These are phyloP conservation scores for Polymixis lichenea DNA, from an alignment of 2,888 invertebrate genomes.

Conservation along the genomic window DNA sequence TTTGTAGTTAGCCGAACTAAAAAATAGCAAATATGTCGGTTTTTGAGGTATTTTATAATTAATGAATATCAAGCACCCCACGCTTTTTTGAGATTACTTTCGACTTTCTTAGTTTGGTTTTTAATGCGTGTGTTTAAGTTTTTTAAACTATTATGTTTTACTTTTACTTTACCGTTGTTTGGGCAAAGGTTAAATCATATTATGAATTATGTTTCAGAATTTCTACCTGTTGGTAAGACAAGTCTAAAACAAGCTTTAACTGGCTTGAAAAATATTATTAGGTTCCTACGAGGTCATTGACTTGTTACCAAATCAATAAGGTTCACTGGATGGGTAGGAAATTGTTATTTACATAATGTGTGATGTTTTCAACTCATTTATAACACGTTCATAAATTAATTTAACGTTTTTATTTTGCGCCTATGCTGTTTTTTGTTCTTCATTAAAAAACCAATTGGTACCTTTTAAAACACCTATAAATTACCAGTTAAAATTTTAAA, in stretches of 20 bases:
- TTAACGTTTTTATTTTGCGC: slow-evolving; percentile 4
- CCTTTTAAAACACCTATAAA: background rate
- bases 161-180: no score
- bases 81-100: no score
- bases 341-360: slow-evolving; percentile 57
- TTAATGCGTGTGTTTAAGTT: no score
- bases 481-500: background rate
- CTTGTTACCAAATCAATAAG: slow-evolving; percentile 42
- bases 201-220: background rate
- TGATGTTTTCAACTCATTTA: slow-evolving; percentile 42
- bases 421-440: background rate
- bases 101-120: no score
- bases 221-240: background rate
- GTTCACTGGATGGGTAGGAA: slow-evolving; percentile 30
- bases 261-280: background rate
- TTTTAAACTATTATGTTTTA: no score
- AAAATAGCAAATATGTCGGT: no score
- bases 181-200: no score
- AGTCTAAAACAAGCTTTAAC: background rate
- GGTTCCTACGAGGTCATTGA: slow-evolving; percentile 41
- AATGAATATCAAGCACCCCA: no score
- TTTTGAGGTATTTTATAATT: no score
- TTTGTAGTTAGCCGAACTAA: no score
- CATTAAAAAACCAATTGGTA: background rate
- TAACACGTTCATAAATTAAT: slow-evolving; percentile 18